A percentile compares a stretch with the other conserved stretches of the same genome.
Conservation (phyloP, 2,113 vertebrate species). For the Triplophysa dalaica region DNA sequence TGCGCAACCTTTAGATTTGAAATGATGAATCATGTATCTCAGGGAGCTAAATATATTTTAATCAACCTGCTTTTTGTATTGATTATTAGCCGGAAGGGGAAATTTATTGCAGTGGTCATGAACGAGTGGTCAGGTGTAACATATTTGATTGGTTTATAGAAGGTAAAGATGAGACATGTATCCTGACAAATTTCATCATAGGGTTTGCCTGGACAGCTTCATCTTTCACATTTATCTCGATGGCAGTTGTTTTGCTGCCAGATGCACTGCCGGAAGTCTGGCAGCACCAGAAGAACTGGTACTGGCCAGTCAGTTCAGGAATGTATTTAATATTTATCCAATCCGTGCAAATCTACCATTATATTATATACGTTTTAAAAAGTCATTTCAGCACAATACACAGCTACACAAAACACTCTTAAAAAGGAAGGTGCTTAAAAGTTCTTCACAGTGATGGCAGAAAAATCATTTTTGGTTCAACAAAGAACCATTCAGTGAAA, state of each 20-base stretch:
- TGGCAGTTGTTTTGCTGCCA: too few relatives aligned
- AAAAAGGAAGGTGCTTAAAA: too few relatives aligned
- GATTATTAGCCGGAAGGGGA: constrained; percentile 36
- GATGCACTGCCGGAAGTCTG: too few relatives aligned
- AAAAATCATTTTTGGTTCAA: too few relatives aligned
- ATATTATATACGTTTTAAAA: too few relatives aligned
- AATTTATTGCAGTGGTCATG: constrained; percentile 36
- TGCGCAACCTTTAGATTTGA: constrained; percentile 42
- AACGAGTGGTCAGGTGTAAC: constrained; percentile 17
- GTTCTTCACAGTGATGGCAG: too few relatives aligned
- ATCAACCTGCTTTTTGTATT: constrained; percentile 44
- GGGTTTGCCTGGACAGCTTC: not conserved
- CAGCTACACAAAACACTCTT: too few relatives aligned
- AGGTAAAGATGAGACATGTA: not conserved
- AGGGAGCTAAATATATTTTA: constrained; percentile 42
- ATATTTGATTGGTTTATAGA: constrained; percentile 33
- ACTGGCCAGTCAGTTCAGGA: too few relatives aligned
- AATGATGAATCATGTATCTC: constrained; percentile 45
- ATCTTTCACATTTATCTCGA: not conserved
- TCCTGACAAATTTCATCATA: constrained; percentile 8
- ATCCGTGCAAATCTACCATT: not conserved
- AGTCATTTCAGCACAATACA: too few relatives aligned
- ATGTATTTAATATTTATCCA: too few relatives aligned
- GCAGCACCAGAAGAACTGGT: too few relatives aligned
- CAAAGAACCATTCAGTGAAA: too few relatives aligned